These are phyloP conservation scores for Hyposoter dolosus DNA, from an alignment of 2,888 invertebrate species.

Conservation along the genomic window DNA sequence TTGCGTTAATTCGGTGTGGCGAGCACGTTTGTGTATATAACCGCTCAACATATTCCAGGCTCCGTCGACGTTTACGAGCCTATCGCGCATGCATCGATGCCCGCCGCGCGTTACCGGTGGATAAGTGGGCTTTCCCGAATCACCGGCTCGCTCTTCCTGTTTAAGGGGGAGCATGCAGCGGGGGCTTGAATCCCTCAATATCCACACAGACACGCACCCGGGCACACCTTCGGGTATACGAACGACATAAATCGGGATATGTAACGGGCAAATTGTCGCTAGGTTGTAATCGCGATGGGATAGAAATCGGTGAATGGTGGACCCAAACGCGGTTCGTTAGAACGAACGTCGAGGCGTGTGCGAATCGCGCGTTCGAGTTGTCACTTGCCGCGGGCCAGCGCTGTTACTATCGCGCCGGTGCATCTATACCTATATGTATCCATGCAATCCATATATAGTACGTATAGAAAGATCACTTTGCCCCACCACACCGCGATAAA, in stretches of 20 bases:
- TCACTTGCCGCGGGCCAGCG: background rate
- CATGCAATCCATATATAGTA: background rate
- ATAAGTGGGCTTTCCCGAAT: slow-evolving; percentile 63
- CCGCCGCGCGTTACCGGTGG: slow-evolving; percentile 33
- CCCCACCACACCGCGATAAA: slow-evolving; percentile 71
- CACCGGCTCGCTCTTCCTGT: slow-evolving; percentile 43
- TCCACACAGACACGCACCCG: too few relatives aligned
- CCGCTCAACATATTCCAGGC: slow-evolving; percentile 3
- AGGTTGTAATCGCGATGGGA: slow-evolving; percentile 71
- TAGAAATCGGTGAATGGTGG: slow-evolving; percentile 30
- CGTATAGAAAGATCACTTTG: slow-evolving; percentile 13
- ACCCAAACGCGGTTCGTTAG: slow-evolving; percentile 35
- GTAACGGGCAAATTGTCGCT: slow-evolving; percentile 73
- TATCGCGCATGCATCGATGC: slow-evolving; percentile 32
- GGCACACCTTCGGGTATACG: background rate
- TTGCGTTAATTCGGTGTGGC: too few relatives aligned
- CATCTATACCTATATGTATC: background rate
- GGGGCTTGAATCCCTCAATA: background rate
- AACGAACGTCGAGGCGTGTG: slow-evolving; percentile 39
- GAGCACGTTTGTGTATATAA: slow-evolving; percentile 17
- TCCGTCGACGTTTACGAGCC: slow-evolving; percentile 30
- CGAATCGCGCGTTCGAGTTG: slow-evolving; percentile 35
- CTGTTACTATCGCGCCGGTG: slow-evolving; percentile 36
- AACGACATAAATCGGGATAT: slow-evolving; percentile 68
- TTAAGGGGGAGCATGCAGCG: slow-evolving; percentile 1